A percentile compares a stretch with the other conserved stretches of the same genome.
Evolutionary conservation across 2,797 vertebrate species (phyloP).

Genomic region (Netta rufina): DNA sequence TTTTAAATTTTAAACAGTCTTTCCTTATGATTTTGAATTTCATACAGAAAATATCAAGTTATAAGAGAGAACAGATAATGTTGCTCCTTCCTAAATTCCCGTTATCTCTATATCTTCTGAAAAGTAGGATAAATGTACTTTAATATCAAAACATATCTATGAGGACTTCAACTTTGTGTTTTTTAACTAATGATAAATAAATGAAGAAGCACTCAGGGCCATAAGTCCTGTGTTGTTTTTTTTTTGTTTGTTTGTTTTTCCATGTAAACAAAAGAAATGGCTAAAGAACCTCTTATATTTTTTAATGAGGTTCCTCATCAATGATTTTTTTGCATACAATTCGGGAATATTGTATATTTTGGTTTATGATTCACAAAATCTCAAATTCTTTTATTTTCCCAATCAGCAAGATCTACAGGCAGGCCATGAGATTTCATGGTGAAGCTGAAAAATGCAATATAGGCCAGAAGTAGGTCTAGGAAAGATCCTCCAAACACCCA

Average conservation of each 20-base stretch:
- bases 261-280: not conserved
- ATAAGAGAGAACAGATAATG: not conserved
- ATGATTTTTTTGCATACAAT: not conserved
- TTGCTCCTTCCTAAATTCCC: not conserved
- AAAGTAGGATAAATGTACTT: not conserved
- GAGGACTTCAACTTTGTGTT: not conserved
- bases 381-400: conserved; percentile 12
- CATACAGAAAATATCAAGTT: not conserved
- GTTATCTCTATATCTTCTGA: not conserved
- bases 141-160: not conserved
- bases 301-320: not conserved
- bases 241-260: no score
- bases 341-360: not conserved
- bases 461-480: not conserved
- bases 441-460: not conserved
- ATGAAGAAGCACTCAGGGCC: not conserved
- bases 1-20: not conserved
- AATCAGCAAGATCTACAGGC: not conserved
- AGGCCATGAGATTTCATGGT: not conserved
- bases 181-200: not conserved
- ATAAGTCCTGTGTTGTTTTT: not conserved
- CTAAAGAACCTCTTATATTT: not conserved
- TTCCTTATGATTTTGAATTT: not conserved
- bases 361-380: not conserved
- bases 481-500: not conserved